These are phyloP conservation scores for Phalanger gymnotis DNA, from an alignment of 2,797 vertebrate species.

Conservation along the genomic window DNA sequence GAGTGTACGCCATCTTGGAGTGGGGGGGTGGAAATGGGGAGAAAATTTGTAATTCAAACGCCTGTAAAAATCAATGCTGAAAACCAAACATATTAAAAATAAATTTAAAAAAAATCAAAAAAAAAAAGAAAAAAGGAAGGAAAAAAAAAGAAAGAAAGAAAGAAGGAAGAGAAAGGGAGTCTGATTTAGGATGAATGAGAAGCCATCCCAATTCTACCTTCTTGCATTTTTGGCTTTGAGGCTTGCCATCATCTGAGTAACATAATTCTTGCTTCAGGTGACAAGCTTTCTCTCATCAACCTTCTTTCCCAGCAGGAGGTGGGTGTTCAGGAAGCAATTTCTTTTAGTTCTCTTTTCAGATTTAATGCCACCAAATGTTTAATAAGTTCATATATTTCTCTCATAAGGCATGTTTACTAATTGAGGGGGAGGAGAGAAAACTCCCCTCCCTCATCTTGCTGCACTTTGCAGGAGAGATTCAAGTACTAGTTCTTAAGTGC, in stretches of 20 bases:
- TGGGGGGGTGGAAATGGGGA: no score
- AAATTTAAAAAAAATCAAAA: no score
- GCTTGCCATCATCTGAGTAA: neutral
- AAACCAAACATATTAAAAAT: no score
- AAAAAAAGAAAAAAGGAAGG: no score
- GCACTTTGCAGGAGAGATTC: neutral
- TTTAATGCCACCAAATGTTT: neutral
- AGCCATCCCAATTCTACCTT: neutral
- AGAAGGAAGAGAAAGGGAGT: neutral
- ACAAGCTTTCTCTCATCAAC: neutral
- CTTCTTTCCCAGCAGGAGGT: neutral
- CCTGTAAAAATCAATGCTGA: no score
- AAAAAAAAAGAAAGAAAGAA: no score
- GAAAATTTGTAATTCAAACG: no score
- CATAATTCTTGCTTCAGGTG: neutral
- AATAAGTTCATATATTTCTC: neutral
- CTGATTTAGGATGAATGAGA: neutral
- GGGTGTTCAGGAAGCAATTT: neutral
- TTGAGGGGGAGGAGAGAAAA: neutral
- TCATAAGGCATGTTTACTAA: neutral
- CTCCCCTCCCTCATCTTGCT: neutral
- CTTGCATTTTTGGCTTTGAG: neutral
- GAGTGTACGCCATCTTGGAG: no score
- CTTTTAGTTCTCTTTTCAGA: neutral
- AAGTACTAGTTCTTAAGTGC: neutral